phyloP scores from a whole-genome alignment of 2,113 vertebrate species.

The Poeciliopsis occidentalis region DNA sequence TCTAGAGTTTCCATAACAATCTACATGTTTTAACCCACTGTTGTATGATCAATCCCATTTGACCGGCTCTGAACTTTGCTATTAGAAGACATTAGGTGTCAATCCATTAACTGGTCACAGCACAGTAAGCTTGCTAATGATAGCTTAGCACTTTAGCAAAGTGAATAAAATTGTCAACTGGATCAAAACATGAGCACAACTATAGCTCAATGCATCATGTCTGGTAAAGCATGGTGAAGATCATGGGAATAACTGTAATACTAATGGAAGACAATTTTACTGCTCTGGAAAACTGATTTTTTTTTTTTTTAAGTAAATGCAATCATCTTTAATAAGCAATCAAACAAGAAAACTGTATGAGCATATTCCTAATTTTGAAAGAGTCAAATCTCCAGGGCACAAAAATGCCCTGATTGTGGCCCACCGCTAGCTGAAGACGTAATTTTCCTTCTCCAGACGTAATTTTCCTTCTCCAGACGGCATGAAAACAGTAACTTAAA shows the following conservation, averaged over 20 bases:
- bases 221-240: not conserved
- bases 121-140: not conserved
- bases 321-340: not conserved
- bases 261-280: no score
- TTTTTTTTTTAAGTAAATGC: no score
- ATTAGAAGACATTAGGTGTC: no score
- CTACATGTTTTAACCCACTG: not conserved
- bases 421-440: not conserved
- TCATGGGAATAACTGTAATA: not conserved
- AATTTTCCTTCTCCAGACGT: no score
- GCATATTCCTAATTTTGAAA: not conserved
- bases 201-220: not conserved
- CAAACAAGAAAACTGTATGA: not conserved
- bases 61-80: not conserved
- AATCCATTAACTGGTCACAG: no score
- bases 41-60: not conserved
- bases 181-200: not conserved
- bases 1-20: not conserved
- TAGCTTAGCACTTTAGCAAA: not conserved
- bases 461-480: no score
- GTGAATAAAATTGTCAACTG: not conserved
- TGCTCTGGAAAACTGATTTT: no score
- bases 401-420: not conserved
- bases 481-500: no score
- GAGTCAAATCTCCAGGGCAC: not conserved